Percentiles rank a stretch among this genome's conserved stretches.
Evolutionary conservation across 2,113 vertebrate genomes (phyloP).

Genomic region (Triplophysa dalaica): DNA sequence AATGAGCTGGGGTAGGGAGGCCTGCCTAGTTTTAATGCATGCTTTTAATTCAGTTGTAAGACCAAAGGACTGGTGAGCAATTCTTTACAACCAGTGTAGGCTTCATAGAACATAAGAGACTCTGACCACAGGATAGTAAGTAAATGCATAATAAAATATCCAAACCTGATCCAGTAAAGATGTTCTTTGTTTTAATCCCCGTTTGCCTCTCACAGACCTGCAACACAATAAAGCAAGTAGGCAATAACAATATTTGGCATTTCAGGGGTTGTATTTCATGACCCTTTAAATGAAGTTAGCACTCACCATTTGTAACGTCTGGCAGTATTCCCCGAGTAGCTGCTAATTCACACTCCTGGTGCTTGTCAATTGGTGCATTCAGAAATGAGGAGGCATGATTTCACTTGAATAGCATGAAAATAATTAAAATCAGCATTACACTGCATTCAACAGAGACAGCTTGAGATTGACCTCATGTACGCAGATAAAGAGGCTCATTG

Average conservation of each 20-base stretch:
- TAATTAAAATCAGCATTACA: conserved; percentile 67
- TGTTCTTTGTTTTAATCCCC: neutral
- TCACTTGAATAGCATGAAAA: conserved; percentile 69
- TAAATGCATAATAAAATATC: conserved; percentile 5
- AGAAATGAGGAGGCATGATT: conserved; percentile 76
- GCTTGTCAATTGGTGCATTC: conserved; percentile 77
- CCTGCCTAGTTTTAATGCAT: conserved; percentile 61
- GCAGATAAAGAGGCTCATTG: conserved; percentile 60
- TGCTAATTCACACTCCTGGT: conserved; percentile 79
- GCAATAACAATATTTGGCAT: conserved; percentile 71
- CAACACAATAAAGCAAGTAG: conserved; percentile 61
- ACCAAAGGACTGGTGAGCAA: conserved; percentile 57
- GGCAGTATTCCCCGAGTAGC: conserved; percentile 75
- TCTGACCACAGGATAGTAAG: conserved; percentile 15
- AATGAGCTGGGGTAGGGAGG: conserved; percentile 64
- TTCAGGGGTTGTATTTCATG: conserved; percentile 70
- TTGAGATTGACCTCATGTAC: conserved; percentile 68
- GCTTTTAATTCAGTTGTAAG: conserved; percentile 67
- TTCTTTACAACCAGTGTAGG: conserved; percentile 53
- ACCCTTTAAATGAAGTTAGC: conserved; percentile 68
- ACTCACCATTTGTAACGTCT: conserved; percentile 72
- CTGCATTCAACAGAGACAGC: conserved; percentile 64
- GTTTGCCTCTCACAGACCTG: conserved; percentile 73
- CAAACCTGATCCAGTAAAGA: neutral
- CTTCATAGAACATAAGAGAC: conserved; percentile 55